Conservation (phyloP, 1,140 invertebrate genomes). For the Mactra quadrangularis region DNA sequence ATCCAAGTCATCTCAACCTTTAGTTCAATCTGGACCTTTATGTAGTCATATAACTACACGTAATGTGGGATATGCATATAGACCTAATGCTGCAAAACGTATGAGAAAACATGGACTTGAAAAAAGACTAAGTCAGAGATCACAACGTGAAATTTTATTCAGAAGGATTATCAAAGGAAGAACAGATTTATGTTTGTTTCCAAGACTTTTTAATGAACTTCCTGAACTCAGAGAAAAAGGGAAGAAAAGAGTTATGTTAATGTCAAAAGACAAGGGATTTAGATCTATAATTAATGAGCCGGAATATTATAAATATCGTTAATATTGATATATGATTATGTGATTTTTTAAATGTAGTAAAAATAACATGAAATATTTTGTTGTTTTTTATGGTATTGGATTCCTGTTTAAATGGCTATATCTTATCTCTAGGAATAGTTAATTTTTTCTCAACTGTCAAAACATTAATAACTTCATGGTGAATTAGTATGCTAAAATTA, state of each 20-base stretch:
- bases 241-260: conserved; percentile 31
- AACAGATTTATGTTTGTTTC: conserved; percentile 23
- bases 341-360: too few species aligned
- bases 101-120: conserved; percentile 59
- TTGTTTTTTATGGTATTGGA: too few species aligned
- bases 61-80: not conserved
- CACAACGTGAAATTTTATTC: conserved; percentile 44
- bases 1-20: not conserved
- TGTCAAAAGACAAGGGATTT: conserved; percentile 38
- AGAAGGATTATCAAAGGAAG: conserved; percentile 42
- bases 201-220: conserved; percentile 47
- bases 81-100: conserved; percentile 46
- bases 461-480: too few species aligned
- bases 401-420: too few species aligned
- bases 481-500: too few species aligned
- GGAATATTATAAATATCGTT: too few species aligned
- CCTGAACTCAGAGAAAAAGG: not conserved
- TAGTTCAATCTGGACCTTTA: not conserved
- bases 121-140: conserved; percentile 36
- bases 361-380: too few species aligned
- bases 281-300: conserved; percentile 20
- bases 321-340: too few species aligned
- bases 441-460: too few species aligned
- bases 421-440: too few species aligned
- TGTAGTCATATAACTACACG: not conserved